A percentile compares a stretch with the other conserved stretches of the same genome.
Evolutionary conservation across 2,888 invertebrate species (phyloP).

Genomic region (Trachelus tabidus): DNA sequence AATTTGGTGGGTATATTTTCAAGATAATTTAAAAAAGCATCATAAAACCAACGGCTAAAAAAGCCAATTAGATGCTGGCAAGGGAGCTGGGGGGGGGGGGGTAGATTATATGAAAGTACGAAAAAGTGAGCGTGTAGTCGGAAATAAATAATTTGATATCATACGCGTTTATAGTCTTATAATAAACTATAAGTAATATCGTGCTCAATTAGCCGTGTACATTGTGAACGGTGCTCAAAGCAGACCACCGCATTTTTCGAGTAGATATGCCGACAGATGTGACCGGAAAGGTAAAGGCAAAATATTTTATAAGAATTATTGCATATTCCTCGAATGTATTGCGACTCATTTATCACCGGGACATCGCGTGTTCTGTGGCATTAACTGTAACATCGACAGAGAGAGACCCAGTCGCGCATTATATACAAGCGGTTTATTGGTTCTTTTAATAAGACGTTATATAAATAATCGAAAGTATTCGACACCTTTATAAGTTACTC

Average conservation of each 20-base stretch:
- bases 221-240: neutral
- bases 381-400: conserved; percentile 19
- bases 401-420: neutral
- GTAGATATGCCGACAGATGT: conserved; percentile 7
- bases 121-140: neutral
- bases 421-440: neutral
- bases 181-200: neutral
- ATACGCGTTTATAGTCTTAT: neutral
- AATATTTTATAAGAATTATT: neutral
- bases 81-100: too few species aligned
- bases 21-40: neutral
- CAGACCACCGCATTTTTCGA: conserved; percentile 12
- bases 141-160: neutral
- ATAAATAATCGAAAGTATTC: neutral
- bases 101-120: neutral
- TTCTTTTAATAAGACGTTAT: neutral
- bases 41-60: neutral
- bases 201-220: neutral
- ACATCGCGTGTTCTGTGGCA: conserved; percentile 23
- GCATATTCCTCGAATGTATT: neutral
- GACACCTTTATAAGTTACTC: neutral
- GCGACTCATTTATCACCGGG: conserved; percentile 1
- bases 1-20: neutral
- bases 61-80: neutral
- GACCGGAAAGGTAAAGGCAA: conserved; percentile 14